Base-by-base conservation (phyloP, 2,888 invertebrate species). In the Amiota minor region DNA sequence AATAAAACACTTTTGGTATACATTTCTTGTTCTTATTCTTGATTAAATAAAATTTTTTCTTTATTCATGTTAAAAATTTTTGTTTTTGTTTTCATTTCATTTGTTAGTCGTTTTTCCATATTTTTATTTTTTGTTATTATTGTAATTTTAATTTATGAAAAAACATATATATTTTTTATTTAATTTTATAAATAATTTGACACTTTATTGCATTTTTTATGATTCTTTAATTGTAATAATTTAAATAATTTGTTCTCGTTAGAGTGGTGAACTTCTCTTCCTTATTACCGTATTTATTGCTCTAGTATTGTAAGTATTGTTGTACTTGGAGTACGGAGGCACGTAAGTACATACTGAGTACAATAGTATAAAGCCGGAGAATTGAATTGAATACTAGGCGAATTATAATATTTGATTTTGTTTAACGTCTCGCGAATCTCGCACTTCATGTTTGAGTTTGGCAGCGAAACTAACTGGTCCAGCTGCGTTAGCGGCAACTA, bases 391-490 rank as follows among this genome's bases (percentile, higher is more conserved):
- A n/a, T 35, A 35, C 35, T 35, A 35, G 35, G 35, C 35, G 35
- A 35, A 35, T 35, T 35, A 35, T 35, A 35, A 53, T 12, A 53
- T 53, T 49, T 9, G 9, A 12, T n/a, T 35, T 62, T 35, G 23
- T 35, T 23, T n/a, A 62, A 35, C 62, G 62, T 12, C 45, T 45
- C 62, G 55, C 72, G 77, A 70, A 72, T 75, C 76, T 72, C 76
- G 74, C 75, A 67, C 74, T 76, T 72, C 74, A 75, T 72, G 75
- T 72, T 62, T 77, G 69, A 75, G 76, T 70, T 77, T 77, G 70
- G 72, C 77, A 74, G 75, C 77, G 73, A 62, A 62, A 77, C 77
- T 75, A 35, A 62, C 62, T 71, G 72, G 74, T 70, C 76, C 74
- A 68, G 67, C 62, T 62, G 23, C 14, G 62, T 62, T 23, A 18